Evolutionary conservation across 2,797 vertebrate genomes (phyloP).

Genomic region (Odontamblyopus lacepedii): DNA sequence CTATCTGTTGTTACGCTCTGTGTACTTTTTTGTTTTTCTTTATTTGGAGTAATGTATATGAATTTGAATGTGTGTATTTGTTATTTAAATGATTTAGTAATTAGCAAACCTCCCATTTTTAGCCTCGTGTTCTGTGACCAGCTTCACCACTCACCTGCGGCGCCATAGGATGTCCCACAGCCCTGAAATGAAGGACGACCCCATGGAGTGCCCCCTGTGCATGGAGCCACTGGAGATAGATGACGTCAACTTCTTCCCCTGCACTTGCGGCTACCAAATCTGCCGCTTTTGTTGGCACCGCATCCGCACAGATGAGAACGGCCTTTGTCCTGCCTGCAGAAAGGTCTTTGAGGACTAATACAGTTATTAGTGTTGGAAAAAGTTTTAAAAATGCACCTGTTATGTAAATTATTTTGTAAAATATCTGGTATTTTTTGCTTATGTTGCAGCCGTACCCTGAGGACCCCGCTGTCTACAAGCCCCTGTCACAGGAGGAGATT

Average conservation of each 20-base stretch:
- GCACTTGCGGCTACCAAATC: constrained; percentile 99
- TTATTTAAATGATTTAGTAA: not conserved
- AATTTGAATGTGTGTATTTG: not conserved
- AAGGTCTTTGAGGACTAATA: constrained; percentile 74
- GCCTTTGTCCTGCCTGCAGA: constrained; percentile 99
- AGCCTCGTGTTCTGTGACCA: constrained; percentile 66
- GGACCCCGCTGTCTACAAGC: constrained; percentile 99
- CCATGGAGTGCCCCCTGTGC: constrained; percentile 99
- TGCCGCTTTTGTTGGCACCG: constrained; percentile 99
- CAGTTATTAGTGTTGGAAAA: not conserved
- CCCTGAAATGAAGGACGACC: constrained; percentile 97
- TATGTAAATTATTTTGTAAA: not conserved
- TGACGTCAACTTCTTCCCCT: constrained; percentile 99
- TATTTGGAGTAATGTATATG: not conserved
- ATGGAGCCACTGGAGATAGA: constrained; percentile 99
- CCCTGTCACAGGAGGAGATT: constrained; percentile 98
- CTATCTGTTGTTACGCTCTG: not conserved
- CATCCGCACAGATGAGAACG: constrained; percentile 99
- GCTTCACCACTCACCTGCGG: constrained; percentile 49
- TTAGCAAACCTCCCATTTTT: constrained; percentile 18
- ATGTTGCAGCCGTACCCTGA: constrained; percentile 92
- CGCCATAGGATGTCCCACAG: constrained; percentile 95
- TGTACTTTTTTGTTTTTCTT: not conserved
- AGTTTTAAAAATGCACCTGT: not conserved
- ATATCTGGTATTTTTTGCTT: not conserved